phyloP scores from a whole-genome alignment of 2,888 invertebrate genomes.

The Conistra vaccinii region DNA sequence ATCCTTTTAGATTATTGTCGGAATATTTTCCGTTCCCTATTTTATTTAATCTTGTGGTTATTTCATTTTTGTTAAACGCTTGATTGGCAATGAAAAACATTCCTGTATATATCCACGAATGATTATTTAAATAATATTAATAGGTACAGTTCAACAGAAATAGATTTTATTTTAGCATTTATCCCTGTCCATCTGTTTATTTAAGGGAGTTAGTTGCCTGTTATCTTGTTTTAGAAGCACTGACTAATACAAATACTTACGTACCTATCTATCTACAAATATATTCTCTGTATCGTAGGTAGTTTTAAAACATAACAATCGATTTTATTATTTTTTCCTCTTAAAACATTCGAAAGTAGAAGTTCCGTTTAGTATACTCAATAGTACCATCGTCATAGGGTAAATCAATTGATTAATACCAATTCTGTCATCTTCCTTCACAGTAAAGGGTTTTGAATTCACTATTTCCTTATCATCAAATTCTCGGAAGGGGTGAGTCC shows the following conservation, averaged over 20 bases:
- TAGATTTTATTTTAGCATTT: constrained; percentile 27
- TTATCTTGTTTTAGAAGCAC: constrained; percentile 30
- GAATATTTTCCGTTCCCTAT: constrained; percentile 44
- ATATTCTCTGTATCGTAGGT: neutral
- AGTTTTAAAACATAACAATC: neutral
- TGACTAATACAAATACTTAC: neutral
- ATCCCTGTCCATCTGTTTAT: constrained; percentile 37
- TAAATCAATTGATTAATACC: constrained; percentile 77
- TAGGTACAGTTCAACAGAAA: constrained; percentile 14
- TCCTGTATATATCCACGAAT: neutral
- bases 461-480: constrained; percentile 89
- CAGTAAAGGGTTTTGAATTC: constrained; percentile 84
- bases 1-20: constrained; percentile 38
- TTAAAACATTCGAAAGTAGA: neutral
- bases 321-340: neutral
- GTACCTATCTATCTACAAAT: neutral
- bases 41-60: constrained; percentile 55
- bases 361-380: neutral
- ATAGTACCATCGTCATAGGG: constrained; percentile 48
- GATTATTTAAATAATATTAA: constrained; percentile 8
- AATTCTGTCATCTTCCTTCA: constrained; percentile 78
- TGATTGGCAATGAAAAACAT: constrained; percentile 30
- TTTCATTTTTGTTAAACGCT: constrained; percentile 50
- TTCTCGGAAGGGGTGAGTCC: constrained; percentile 75
- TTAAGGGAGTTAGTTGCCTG: constrained; percentile 11